Conservation (phyloP, 1,140 invertebrate species). For the Euglossa dilemma region DNA sequence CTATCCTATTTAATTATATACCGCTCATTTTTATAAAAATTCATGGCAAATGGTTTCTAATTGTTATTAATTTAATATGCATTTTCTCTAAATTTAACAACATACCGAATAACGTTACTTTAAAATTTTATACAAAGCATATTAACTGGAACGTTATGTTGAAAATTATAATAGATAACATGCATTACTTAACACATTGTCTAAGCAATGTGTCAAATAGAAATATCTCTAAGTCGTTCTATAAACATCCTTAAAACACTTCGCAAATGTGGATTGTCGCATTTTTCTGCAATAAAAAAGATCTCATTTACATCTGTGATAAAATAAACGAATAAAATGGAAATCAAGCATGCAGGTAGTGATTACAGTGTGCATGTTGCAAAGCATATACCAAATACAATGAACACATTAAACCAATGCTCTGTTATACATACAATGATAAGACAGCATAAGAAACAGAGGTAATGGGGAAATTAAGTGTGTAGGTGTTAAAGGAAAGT, state of each 20-base stretch:
- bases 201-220: not conserved
- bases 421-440: not conserved
- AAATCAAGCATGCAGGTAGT: not conserved
- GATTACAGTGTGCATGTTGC: not conserved
- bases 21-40: not conserved
- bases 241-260: not conserved
- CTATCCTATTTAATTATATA: not conserved
- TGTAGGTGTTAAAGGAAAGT: not conserved
- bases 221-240: not conserved
- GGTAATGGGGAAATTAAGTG: not conserved
- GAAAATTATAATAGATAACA: not conserved
- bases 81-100: not conserved
- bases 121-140: not conserved
- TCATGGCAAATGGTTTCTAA: too few species aligned
- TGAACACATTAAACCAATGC: not conserved
- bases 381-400: not conserved
- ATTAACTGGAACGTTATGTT: not conserved
- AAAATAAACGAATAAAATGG: not conserved
- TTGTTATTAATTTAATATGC: not conserved
- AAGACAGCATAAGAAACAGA: not conserved
- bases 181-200: conserved; percentile 23
- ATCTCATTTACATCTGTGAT: not conserved
- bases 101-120: not conserved
- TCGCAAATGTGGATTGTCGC: not conserved
- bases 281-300: not conserved